Base-by-base conservation (phyloP, 2,888 invertebrate species). In the Drosophila kanekoi region DNA sequence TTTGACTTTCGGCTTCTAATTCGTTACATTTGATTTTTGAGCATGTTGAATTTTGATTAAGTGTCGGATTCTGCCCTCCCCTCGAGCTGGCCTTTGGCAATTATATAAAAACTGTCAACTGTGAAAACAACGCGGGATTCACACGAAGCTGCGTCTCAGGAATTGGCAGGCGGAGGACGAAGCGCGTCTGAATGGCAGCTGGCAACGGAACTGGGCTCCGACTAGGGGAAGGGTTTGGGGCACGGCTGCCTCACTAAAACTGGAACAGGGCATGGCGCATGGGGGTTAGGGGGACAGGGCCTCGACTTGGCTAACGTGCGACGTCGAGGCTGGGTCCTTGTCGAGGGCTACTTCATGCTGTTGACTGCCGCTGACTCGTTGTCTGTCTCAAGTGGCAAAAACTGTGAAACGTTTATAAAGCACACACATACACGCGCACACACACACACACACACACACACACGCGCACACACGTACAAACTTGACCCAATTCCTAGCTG, bases 361-460 rank as follows among this genome's bases (percentile, higher is more conserved):
- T 49, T 32, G 57, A 53, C 45, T 53, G 40, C 58, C 43, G 48
- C 47, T 71, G 77, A 49, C 77, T 82, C 66, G 74, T 80, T 86
- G 87, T 82, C 78, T 82, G 81, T 83, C 82, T 86, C 82, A 68
- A 82, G 82, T 87, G 79, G 81, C 13, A 68, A 81, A 81, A 79
- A 79, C 87, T 78, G 78, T 61, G 79, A 76, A 69, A 32, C 84
- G 87, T 76, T 82, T 86, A 80, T 66, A 71, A 79, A 68, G 18
- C 18, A 18, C 18, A 18, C 18, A 18, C 18, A 18, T 3, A 18
- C 18, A 18, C 18, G 2, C 18, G 2, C 18, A 18, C 18, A 65
- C 62, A 60, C 43, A 38, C 58, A 48, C 61, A 38, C 56, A 38
- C 14, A 51, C 45, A 52, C 40, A 28, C 52, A 47, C 43, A 16